Conservation (phyloP, 2,113 vertebrate species). For the Onychostoma macrolepis region DNA sequence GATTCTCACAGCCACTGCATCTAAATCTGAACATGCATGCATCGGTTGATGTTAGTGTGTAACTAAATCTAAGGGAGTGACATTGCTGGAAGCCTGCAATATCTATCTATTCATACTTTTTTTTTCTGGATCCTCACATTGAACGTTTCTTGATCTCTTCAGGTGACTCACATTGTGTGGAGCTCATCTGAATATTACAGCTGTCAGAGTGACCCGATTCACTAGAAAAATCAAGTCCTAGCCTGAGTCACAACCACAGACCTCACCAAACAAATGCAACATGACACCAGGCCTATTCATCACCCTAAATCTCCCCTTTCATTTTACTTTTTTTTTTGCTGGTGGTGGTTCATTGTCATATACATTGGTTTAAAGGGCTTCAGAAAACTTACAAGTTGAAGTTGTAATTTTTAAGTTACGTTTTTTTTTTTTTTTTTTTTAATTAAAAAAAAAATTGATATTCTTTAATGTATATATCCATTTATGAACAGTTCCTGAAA, state of each 20-base stretch:
- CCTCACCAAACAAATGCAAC: slow-evolving; percentile 15
- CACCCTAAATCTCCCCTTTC: not conserved
- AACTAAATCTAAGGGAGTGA: slow-evolving; percentile 56
- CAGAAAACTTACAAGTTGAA: no score
- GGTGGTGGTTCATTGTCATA: not conserved
- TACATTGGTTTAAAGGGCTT: not conserved
- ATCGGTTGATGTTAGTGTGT: slow-evolving; percentile 53
- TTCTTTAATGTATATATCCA: no score
- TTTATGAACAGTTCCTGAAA: no score
- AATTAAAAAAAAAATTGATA: no score
- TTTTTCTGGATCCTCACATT: not conserved
- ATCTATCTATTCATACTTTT: slow-evolving; percentile 37
- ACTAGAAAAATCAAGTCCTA: slow-evolving; percentile 55
- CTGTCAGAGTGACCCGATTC: slow-evolving; percentile 51
- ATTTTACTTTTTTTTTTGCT: not conserved
- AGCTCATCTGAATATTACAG: slow-evolving; percentile 57
- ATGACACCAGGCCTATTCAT: not conserved
- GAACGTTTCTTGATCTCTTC: slow-evolving; percentile 20
- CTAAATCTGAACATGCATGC: slow-evolving; percentile 11
- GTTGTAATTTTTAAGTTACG: not conserved
- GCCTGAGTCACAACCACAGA: slow-evolving; percentile 55
- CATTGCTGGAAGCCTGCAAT: slow-evolving; percentile 30
- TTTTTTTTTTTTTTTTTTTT: no score
- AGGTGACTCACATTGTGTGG: slow-evolving; percentile 63
- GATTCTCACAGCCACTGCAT: not conserved